Base-by-base conservation (phyloP, 2,888 invertebrate genomes). In the Leucozona laternaria region DNA sequence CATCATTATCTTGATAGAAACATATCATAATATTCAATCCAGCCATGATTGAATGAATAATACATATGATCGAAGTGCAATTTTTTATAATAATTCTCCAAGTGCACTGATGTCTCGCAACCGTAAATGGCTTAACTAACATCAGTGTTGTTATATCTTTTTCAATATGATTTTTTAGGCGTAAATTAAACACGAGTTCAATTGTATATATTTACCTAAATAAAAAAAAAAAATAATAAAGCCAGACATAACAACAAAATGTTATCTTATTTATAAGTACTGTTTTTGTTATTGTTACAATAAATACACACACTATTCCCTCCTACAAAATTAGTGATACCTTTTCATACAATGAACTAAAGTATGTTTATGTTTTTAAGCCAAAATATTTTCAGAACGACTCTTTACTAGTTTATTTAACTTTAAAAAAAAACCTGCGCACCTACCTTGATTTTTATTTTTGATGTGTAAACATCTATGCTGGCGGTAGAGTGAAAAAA, bases 1-100 rank as follows among this genome's bases (percentile, higher is more conserved):
- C 81, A 55, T 40, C 28, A 22, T 55, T 55, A 71, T 58, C 58
- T 66, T 73, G 34, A 43, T 15, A 75, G 25, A 68, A 68, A 75
- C 11, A 50, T 13, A 20, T 13, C 25, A 25, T 53, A 13, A 4
- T 37, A 17, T 60, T 22, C 37, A 40, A 40, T 50, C 22, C 40
- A 57, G 31, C 45, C 22, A 58, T 73, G 50, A 62, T 60, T 48
- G 40, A 57, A 31, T 53, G 43, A 58, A 48, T 45, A 25, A 40
- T 22, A n/a, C n/a, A n/a, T n/a, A 22, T 48, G 20, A 48, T 31
- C 48, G 10, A 45, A 48, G 45, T 31, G 64, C 25, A 13, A 17
- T 31, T 68, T 57, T 58, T n/a, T 37, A 25, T n/a, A 43, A 15
- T 45, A 50, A 50, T n/a, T 28, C 37, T 70, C 53, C 34, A 57